Evolutionary conservation across 2,113 vertebrate genomes (phyloP).

Genomic region (Pica pica): DNA sequence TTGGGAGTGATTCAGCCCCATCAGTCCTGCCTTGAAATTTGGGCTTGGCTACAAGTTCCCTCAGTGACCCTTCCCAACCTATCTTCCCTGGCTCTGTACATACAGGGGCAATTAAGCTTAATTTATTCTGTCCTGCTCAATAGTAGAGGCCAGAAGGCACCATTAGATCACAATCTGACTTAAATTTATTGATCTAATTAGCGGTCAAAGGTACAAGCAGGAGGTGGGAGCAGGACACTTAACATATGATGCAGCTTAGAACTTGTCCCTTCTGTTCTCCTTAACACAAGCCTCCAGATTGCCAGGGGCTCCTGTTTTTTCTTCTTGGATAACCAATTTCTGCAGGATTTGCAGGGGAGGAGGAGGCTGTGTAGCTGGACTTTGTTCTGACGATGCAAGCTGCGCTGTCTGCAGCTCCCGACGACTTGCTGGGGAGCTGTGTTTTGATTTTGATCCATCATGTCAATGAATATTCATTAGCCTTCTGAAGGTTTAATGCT

Average conservation of each 20-base stretch:
- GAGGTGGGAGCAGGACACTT: neutral
- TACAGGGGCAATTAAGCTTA: slow-evolving; percentile 28
- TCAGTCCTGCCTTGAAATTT: neutral
- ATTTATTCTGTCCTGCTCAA: neutral
- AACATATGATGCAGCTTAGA: neutral
- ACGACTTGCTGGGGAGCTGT: neutral
- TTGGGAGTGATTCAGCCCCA: neutral
- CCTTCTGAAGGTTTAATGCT: slow-evolving; percentile 1
- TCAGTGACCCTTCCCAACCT: neutral
- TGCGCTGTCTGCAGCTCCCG: neutral
- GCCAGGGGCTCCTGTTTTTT: neutral
- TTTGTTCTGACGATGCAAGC: neutral
- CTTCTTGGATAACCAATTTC: neutral
- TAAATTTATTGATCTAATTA: slow-evolving; percentile 52
- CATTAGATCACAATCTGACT: slow-evolving; percentile 14
- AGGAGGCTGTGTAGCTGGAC: neutral
- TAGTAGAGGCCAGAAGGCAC: slow-evolving; percentile 37
- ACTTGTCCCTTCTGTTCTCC: slow-evolving; percentile 6
- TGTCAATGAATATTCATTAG: slow-evolving; percentile 35
- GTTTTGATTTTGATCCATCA: slow-evolving; percentile 40
- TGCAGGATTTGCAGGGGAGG: neutral
- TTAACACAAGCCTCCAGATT: neutral
- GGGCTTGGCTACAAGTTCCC: neutral
- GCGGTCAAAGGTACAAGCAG: neutral
- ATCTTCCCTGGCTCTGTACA: neutral